A percentile compares a stretch with the other conserved stretches of the same genome.
phyloP scores from a whole-genome alignment of 1,140 invertebrate species.

The Oryctes rhinoceros region DNA sequence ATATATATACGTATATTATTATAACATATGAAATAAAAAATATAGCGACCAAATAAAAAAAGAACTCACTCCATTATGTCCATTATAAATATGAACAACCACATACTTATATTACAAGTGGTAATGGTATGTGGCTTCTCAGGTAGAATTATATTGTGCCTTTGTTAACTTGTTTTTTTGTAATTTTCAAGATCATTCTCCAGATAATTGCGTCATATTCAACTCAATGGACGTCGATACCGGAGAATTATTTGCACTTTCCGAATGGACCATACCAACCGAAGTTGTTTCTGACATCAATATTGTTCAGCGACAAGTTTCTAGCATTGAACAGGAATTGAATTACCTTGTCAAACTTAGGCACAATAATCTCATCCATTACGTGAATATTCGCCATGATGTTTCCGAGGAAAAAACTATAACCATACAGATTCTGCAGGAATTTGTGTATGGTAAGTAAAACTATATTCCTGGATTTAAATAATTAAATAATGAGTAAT shows the following conservation, averaged over 20 bases:
- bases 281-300: conserved; percentile 57
- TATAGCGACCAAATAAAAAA: too few species aligned
- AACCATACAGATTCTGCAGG: conserved; percentile 70
- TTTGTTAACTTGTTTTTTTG: not conserved
- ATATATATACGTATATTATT: too few species aligned
- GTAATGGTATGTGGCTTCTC: not conserved
- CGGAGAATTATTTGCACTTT: conserved; percentile 74
- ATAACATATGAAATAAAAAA: too few species aligned
- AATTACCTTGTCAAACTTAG: conserved; percentile 71
- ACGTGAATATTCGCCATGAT: conserved; percentile 74
- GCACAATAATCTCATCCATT: conserved; percentile 77
- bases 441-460: conserved; percentile 69
- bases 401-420: conserved; percentile 67
- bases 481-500: not conserved
- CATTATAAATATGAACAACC: too few species aligned
- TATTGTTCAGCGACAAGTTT: conserved; percentile 66
- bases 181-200: conserved; percentile 66
- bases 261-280: conserved; percentile 69
- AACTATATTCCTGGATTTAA: conserved; percentile 6
- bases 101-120: too few species aligned
- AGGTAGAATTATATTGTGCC: not conserved
- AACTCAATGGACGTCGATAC: conserved; percentile 72
- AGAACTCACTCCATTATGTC: too few species aligned
- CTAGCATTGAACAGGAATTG: conserved; percentile 76
- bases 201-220: conserved; percentile 73